Percentiles rank a stretch among this genome's conserved stretches.
phyloP scores from a whole-genome alignment of 2,888 invertebrate species.

The Zygaena filipendulae region DNA sequence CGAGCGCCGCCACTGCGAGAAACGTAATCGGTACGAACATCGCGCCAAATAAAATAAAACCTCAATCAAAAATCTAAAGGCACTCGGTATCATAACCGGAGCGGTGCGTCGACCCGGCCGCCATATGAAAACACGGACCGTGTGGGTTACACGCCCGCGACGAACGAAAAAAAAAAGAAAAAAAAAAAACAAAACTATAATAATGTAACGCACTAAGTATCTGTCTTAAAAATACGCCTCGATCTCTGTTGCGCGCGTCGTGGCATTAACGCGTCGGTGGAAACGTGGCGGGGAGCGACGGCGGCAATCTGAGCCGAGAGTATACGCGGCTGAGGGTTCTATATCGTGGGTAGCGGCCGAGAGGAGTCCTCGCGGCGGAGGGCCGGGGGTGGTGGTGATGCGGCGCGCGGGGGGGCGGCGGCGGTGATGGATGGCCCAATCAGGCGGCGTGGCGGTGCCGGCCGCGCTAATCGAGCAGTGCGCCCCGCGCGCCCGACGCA shows the following conservation, averaged over 20 bases:
- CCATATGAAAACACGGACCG: constrained; percentile 46
- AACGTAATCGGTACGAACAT: constrained; percentile 58
- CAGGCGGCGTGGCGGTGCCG: constrained; percentile 60
- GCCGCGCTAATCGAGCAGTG: constrained; percentile 62
- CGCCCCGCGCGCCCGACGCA: constrained; percentile 42
- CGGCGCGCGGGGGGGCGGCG: constrained; percentile 47
- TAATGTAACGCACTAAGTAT: constrained; percentile 66
- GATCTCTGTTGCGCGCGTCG: constrained; percentile 55
- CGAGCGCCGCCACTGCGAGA: constrained; percentile 59
- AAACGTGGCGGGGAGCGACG: constrained; percentile 9
- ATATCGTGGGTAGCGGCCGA: constrained; percentile 17
- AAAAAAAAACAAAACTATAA: constrained; percentile 60
- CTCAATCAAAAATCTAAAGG: constrained; percentile 65
- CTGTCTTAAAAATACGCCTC: constrained; percentile 64
- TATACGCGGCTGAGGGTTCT: constrained; percentile 22
- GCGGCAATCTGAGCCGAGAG: constrained; percentile 21
- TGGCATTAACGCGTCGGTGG: constrained; percentile 43
- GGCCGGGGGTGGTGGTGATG: constrained; percentile 26
- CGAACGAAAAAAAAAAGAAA: no score
- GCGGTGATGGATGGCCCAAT: constrained; percentile 69
- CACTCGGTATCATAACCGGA: constrained; percentile 61
- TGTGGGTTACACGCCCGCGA: constrained; percentile 53
- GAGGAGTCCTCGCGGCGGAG: constrained; percentile 18
- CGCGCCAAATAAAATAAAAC: constrained; percentile 60
- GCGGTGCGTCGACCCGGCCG: constrained; percentile 57